Percentiles rank a stretch among this genome's conserved stretches.
These are phyloP conservation scores for Priocnemis perturbator DNA, from an alignment of 2,888 invertebrate genomes.

Conservation along the genomic window DNA sequence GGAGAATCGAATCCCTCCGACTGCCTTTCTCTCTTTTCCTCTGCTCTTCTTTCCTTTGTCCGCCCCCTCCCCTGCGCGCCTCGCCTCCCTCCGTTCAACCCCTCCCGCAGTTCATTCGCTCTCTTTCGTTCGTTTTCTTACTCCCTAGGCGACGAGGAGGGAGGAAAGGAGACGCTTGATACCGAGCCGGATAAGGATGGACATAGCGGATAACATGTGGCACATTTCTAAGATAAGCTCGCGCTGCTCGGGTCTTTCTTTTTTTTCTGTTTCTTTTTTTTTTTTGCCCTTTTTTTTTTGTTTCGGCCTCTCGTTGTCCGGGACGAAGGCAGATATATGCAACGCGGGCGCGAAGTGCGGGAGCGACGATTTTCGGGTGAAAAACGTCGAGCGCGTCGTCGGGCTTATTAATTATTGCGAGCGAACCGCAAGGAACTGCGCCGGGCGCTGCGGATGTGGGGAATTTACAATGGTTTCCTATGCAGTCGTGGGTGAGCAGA, in stretches of 20 bases:
- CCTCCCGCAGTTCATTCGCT: not conserved
- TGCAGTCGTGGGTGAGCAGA: too few relatives aligned
- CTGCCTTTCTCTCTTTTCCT: conserved; percentile 7
- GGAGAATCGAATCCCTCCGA: not conserved
- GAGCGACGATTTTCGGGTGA: not conserved
- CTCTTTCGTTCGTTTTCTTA: too few relatives aligned
- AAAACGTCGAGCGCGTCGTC: not conserved
- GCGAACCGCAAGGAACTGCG: too few relatives aligned
- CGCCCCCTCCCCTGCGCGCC: not conserved
- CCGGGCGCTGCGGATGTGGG: too few relatives aligned
- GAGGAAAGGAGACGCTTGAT: not conserved
- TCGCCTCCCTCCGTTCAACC: not conserved
- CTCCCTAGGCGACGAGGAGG: not conserved
- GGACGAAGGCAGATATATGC: not conserved
- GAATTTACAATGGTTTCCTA: too few relatives aligned
- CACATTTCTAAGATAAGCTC: conserved; percentile 30
- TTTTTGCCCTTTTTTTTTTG: not conserved
- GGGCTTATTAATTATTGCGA: too few relatives aligned
- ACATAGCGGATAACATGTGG: conserved; percentile 35
- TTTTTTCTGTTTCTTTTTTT: not conserved
- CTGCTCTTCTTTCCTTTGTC: not conserved
- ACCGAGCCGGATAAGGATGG: conserved; percentile 9
- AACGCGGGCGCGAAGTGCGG: not conserved
- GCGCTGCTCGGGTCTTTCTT: conserved; percentile 14
- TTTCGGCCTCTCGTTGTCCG: not conserved